Evolutionary conservation across 92 coral and sea anemone species (phyloP).

Genomic region (Phymanthus crucifer): DNA sequence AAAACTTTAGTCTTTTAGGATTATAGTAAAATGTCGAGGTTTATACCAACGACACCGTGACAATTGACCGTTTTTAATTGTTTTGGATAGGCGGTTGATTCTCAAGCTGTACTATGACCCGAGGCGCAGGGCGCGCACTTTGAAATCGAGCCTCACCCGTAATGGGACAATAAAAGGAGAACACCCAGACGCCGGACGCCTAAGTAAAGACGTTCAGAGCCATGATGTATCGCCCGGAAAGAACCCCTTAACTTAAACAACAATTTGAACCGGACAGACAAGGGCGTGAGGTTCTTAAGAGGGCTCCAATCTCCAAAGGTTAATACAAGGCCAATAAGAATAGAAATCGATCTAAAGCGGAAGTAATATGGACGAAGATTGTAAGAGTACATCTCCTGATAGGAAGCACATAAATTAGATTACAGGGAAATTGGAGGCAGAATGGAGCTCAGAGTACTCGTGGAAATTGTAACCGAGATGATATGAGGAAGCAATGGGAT

Average conservation of each 20-base stretch:
- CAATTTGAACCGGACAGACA: slow-evolving; percentile 10
- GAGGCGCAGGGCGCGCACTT: neutral
- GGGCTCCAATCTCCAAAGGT: neutral
- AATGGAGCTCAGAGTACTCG: neutral
- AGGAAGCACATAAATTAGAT: slow-evolving; percentile 20
- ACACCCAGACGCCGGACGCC: slow-evolving; percentile 32
- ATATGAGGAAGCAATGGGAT: neutral
- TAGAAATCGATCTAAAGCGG: slow-evolving; percentile 21
- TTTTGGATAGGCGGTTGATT: neutral
- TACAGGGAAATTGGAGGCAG: slow-evolving; percentile 15
- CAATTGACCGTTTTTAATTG: neutral
- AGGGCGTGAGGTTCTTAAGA: slow-evolving; percentile 20
- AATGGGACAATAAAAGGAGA: slow-evolving; percentile 15
- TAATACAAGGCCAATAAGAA: slow-evolving; percentile 16
- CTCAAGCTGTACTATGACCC: neutral
- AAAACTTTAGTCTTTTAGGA: neutral
- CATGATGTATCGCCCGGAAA: slow-evolving; percentile 41
- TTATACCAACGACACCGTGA: neutral
- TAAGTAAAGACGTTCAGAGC: slow-evolving; percentile 25
- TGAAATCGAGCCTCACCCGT: neutral
- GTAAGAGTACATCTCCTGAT: slow-evolving; percentile 9
- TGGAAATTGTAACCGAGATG: neutral
- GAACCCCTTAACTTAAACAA: slow-evolving; percentile 20
- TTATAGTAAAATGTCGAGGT: neutral
- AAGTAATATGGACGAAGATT: slow-evolving; percentile 19